These are phyloP conservation scores for Stenolophus ochropezus DNA, from an alignment of 2,888 invertebrate genomes.

Conservation along the genomic window DNA sequence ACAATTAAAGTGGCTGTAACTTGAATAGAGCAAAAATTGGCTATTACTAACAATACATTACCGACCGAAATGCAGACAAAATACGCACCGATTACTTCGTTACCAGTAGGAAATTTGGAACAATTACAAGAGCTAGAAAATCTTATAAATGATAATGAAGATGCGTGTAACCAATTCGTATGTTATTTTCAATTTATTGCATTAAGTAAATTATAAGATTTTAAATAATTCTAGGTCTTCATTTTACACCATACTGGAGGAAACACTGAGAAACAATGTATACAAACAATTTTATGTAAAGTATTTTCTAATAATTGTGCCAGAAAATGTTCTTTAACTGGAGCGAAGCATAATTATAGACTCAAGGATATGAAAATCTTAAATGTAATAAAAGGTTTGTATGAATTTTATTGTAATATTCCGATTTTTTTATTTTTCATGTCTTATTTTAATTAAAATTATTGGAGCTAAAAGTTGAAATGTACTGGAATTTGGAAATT, in stretches of 20 bases:
- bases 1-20: not conserved
- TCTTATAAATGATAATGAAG: not conserved
- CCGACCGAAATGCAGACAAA: not conserved
- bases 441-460: not conserved
- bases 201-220: not conserved
- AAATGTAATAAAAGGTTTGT: not conserved
- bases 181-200: not conserved
- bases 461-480: not conserved
- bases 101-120: not conserved
- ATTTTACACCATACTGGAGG: slow-evolving; percentile 5
- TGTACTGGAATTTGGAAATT: not conserved
- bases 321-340: not conserved
- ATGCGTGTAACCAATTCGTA: slow-evolving; percentile 8
- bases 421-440: too few species aligned
- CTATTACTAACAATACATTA: not conserved
- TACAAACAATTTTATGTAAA: not conserved
- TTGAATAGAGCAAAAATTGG: slow-evolving; percentile 3
- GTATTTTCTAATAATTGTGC: slow-evolving; percentile 1
- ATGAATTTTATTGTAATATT: not conserved
- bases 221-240: not conserved
- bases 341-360: not conserved
- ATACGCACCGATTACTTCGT: not conserved
- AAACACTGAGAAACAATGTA: slow-evolving; percentile 1
- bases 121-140: not conserved
- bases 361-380: not conserved